Conservation (phyloP, 2,888 invertebrate genomes). For the Rhingia rostrata region DNA sequence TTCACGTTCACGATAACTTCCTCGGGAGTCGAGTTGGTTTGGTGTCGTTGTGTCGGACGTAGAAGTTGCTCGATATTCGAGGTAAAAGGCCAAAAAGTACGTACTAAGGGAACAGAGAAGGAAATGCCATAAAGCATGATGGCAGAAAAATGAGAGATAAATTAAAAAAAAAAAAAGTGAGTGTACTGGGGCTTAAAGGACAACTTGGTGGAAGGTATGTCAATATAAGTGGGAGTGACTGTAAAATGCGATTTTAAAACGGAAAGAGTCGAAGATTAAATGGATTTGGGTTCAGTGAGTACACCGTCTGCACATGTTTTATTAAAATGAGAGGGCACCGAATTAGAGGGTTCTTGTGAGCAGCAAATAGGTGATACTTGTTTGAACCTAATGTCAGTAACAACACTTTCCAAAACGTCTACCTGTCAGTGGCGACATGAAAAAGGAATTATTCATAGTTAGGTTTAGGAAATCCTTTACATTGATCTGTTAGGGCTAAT, state of each 20-base stretch:
- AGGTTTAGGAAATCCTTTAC: too few species aligned
- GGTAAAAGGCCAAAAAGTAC: slow-evolving; percentile 21
- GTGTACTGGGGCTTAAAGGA: slow-evolving; percentile 15
- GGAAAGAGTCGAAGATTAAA: slow-evolving; percentile 9
- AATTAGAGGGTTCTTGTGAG: too few species aligned
- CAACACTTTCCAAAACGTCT: too few species aligned
- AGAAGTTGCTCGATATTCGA: slow-evolving; percentile 29
- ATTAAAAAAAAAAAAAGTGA: not conserved
- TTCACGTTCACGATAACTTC: not conserved
- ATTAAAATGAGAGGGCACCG: too few species aligned
- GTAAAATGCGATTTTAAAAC: slow-evolving; percentile 13
- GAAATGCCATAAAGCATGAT: slow-evolving; percentile 5
- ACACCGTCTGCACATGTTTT: slow-evolving; percentile 3
- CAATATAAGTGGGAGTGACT: not conserved
- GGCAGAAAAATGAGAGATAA: not conserved
- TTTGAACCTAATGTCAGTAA: too few species aligned
- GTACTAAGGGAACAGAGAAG: not conserved
- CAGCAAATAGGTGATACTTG: too few species aligned
- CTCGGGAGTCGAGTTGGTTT: not conserved
- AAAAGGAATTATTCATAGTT: too few species aligned
- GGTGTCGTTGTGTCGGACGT: slow-evolving; percentile 7
- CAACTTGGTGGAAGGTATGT: not conserved
- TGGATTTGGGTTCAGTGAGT: slow-evolving; percentile 7
- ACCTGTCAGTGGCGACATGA: too few species aligned
- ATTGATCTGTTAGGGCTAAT: too few species aligned